Conservation (phyloP, 2,113 vertebrate genomes). For the Anser brachyrhynchus region DNA sequence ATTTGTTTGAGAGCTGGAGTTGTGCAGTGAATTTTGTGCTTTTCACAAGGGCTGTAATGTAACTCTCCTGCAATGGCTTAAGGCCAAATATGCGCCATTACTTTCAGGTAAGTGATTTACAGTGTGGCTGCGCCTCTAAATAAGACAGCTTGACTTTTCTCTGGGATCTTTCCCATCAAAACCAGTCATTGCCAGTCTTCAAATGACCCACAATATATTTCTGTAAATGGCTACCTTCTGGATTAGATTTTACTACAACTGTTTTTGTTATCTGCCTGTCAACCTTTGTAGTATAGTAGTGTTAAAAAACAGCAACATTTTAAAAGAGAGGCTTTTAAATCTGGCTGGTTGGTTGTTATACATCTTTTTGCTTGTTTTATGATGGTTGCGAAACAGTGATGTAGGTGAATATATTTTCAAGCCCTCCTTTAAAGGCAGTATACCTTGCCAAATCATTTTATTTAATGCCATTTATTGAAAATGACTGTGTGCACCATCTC, state of each 20-base stretch:
- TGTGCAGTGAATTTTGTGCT: neutral
- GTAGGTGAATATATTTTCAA: neutral
- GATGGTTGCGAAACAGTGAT: neutral
- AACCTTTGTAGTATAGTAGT: neutral
- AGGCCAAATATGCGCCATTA: neutral
- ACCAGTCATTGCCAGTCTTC: neutral
- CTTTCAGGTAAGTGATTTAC: conserved; percentile 8
- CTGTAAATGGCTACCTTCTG: neutral
- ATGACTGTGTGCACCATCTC: neutral
- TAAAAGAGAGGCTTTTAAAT: conserved; percentile 29
- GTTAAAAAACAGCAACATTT: neutral
- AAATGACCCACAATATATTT: neutral
- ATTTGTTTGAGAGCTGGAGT: conserved; percentile 19
- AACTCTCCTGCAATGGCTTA: neutral
- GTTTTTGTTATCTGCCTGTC: conserved; percentile 14
- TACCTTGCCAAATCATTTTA: neutral
- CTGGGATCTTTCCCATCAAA: neutral
- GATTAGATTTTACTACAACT: neutral
- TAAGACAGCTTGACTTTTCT: neutral
- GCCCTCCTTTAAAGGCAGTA: neutral
- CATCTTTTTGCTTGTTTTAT: conserved; percentile 8
- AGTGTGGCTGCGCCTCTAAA: neutral
- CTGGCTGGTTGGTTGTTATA: neutral
- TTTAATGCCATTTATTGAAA: neutral
- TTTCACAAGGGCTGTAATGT: neutral